phyloP scores from a whole-genome alignment of 2,113 vertebrate genomes.

The Steatornis caripensis region DNA sequence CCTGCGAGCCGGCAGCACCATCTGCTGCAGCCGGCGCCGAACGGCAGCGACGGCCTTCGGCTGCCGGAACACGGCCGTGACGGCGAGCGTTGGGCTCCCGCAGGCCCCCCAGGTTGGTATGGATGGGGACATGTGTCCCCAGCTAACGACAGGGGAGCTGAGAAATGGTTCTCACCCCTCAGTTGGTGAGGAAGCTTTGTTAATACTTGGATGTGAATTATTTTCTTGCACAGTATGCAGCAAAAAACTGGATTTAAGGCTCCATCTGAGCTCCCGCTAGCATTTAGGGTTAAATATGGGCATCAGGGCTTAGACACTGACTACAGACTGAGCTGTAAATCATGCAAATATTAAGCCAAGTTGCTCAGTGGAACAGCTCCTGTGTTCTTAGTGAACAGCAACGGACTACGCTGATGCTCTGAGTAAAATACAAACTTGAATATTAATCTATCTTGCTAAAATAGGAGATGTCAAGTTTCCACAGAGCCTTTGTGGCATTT shows the following conservation, averaged over 20 bases:
- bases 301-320: not conserved
- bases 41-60: not conserved
- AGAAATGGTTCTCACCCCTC: not conserved
- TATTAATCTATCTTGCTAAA: not conserved
- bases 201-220: not conserved
- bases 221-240: not conserved
- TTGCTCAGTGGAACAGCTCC: fast-evolving
- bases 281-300: not conserved
- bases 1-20: conserved; percentile 20
- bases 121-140: not conserved
- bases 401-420: not conserved
- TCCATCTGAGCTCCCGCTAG: not conserved
- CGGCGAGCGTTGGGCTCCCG: not conserved
- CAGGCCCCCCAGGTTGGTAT: not conserved
- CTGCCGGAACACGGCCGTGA: not conserved
- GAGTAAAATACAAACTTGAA: not conserved
- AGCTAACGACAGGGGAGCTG: not conserved
- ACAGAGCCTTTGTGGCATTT: not conserved
- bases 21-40: conserved; percentile 2
- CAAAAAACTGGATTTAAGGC: not conserved
- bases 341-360: not conserved
- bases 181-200: not conserved
- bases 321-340: not conserved
- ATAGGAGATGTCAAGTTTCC: not conserved
- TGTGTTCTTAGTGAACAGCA: not conserved